Evolutionary conservation across 2,888 invertebrate species (phyloP), one percentile per base, ranked within the genome.

Genomic region (Minunthozetes semirufus): DNA sequence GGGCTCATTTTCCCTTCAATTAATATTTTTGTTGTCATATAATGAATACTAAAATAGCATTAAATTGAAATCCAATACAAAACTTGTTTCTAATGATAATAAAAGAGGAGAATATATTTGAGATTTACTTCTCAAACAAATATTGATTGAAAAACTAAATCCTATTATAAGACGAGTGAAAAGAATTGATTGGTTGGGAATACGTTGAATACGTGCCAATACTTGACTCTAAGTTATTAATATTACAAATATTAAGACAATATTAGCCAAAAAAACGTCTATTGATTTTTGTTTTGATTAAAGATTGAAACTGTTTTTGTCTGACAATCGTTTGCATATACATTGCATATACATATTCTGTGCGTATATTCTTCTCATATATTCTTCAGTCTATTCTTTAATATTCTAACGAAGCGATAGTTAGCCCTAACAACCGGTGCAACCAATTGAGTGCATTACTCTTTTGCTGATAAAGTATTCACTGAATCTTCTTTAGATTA

Each of bases 401-500:
- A 27, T 59, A 29, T 59, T 29, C 29, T 59, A 59, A 59, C 59
- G 29, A 59, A 59, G 59, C 15, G 15, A 59, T 59, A 59, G 27
- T 59, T 22, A 59, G 59, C 29, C 29, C 63, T 29, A 66, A 66
- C 66, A 66, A 66, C 42, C 42, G 22, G 38, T 66, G 66, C 66
- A 19, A 8, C 22, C 38, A 38, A 42, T 29, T 66, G 38, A 66
- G 19, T 42, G 66, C 42, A 66, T 66, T 66, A 59, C 42, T 66
- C 38, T 66, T 66, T 22, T 59, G 27, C 22, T 42, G 66, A 66
- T 66, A 29, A 33, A 38, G 38, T 38, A 38, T 38, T 42, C 38
- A 66, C n/a, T 22, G 38, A 42, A 66, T 19, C 19, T 38, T 66
- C 66, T 66, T 66, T 66, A 42, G 66, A 66, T 66, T 66, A 66